These are phyloP conservation scores for Mareca penelope DNA, from an alignment of 2,797 vertebrate genomes.

Conservation along the genomic window DNA sequence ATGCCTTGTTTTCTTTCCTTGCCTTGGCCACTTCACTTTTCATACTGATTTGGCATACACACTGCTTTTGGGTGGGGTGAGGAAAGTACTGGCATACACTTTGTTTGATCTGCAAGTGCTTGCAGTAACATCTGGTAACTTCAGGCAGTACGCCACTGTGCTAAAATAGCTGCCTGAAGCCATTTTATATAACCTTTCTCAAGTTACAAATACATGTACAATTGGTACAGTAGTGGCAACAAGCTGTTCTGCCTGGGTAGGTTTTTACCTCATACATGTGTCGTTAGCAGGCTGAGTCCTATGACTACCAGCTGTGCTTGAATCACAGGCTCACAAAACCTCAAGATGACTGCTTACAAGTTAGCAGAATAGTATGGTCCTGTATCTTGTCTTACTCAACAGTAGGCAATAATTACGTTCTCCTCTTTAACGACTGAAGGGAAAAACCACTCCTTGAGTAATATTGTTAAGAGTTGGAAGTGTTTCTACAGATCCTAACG, in stretches of 20 bases:
- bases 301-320: too few relatives aligned
- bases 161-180: not conserved
- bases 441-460: not conserved
- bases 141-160: accelerated
- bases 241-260: accelerated
- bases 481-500: not conserved
- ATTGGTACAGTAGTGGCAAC: not conserved
- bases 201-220: accelerated
- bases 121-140: not conserved
- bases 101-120: accelerated
- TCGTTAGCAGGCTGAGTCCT: not conserved
- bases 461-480: accelerated
- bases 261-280: accelerated
- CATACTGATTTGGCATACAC: not conserved
- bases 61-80: not conserved
- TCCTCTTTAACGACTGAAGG: not conserved
- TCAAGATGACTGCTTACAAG: accelerated
- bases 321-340: not conserved
- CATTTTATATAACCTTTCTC: not conserved
- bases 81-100: not conserved
- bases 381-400: not conserved
- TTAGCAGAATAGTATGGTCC: not conserved
- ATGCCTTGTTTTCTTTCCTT: accelerated
- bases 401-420: not conserved
- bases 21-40: accelerated